Evolutionary conservation across 2,797 vertebrate species (phyloP).

Genomic region (Chelon labrosus): DNA sequence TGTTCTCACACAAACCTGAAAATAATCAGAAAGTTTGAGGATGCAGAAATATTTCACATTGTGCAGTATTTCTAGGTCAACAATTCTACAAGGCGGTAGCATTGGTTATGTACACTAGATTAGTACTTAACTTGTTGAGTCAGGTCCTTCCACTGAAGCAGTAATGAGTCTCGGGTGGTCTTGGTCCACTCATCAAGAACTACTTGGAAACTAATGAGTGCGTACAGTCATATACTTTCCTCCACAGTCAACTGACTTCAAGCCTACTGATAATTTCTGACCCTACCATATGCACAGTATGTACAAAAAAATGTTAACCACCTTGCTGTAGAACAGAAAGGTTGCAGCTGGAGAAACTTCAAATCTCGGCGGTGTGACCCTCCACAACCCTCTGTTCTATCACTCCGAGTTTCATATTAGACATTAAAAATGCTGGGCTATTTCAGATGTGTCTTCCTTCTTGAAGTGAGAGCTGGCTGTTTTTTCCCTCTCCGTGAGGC

Average conservation of each 20-base stretch:
- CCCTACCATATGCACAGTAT: not conserved
- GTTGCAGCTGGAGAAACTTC: constrained; percentile 3
- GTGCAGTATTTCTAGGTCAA: no score
- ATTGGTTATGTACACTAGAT: no score
- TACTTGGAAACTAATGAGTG: no score
- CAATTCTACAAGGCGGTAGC: no score
- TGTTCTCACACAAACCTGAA: no score
- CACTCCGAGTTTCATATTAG: constrained; percentile 31
- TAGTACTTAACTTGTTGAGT: no score
- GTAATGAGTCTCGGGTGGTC: no score
- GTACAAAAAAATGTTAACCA: not conserved
- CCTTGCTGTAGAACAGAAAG: not conserved
- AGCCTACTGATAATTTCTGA: not conserved
- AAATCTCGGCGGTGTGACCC: constrained; percentile 8
- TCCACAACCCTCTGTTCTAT: constrained; percentile 1
- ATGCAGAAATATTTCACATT: no score
- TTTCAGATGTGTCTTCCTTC: not conserved
- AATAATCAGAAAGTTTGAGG: no score
- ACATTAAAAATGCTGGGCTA: constrained; percentile 1
- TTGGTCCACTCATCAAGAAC: no score
- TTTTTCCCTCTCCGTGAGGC: constrained; percentile 2
- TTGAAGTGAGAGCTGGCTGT: not conserved
- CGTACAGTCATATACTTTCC: not conserved
- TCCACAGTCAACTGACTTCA: not conserved
- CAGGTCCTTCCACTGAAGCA: no score